Evolutionary conservation across 1,140 invertebrate genomes (phyloP), one percentile per base, ranked within the genome.

Genomic region (Bemisia tabaci): DNA sequence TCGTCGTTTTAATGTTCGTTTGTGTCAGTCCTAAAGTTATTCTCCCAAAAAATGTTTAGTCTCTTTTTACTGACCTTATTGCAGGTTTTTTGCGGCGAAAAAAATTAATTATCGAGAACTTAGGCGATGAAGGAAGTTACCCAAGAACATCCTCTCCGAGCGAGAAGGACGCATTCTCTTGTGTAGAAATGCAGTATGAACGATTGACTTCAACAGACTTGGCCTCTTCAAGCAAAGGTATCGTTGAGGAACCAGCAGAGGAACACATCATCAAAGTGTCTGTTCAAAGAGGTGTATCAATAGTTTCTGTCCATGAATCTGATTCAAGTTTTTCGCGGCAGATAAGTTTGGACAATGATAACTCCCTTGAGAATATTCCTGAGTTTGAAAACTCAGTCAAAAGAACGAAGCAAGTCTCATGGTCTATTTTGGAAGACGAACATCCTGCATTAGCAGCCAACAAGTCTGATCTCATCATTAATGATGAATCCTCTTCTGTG

Each of bases 221-320:
- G 24, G 26, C 33, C 9, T 59, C 26, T 22, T 62, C 64, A 22
- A 67, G 64, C 26, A 69, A 68, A 25, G 79, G 79, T 11, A 76
- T 82, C 24, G 80, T 82, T 27, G 81, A 82, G 71, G 80, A 82
- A 73, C 79, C 80, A 2, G 74, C 11, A 12, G 66, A 67, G 26
- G 66, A 69, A 65, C 60, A 69, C 22, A 68, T 69, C 48, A 60
- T 71, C 23, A 80, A 74, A 70, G 70, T 80, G 21, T 70, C 70
- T 21, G 73, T 79, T 0, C 82, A 80, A 72, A 79, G 83, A 69
- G 81, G 81, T 2, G 74, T 86, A 22, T 86, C 85, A 0, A 86
- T 87, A 2, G 79, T 82, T 24, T 85, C 84, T 0, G 75, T 85
- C 12, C 85, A 84, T 0, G 85, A 86, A 72, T 85, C 86, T 68